These are phyloP conservation scores for mouse (Mus musculus) DNA, from an alignment of 2,113 vertebrate species.

Conservation along the genomic window GRCm39 chr6:137590001-137590500, in stretches of 20 bases:
- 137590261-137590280: not conserved
- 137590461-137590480: not conserved
- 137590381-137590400: not conserved
- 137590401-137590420: not conserved
- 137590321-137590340: not conserved
- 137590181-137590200: not conserved
- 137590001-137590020: not conserved
- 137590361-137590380: not conserved
- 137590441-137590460: not conserved
- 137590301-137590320: not conserved
- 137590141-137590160: not conserved
- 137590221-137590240: not conserved
- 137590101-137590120: no score
- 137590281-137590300: no score
- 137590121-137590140: not conserved
- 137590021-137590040: not conserved
- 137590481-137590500: not conserved
- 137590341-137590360: not conserved
- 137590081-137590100: no score
- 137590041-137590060: not conserved
- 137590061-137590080: not conserved
- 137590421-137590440: no score
- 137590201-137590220: not conserved
- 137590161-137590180: not conserved
- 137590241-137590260: not conserved